Conservation (phyloP, 2,797 vertebrate genomes). For the Melanotaenia maccullochi region DNA sequence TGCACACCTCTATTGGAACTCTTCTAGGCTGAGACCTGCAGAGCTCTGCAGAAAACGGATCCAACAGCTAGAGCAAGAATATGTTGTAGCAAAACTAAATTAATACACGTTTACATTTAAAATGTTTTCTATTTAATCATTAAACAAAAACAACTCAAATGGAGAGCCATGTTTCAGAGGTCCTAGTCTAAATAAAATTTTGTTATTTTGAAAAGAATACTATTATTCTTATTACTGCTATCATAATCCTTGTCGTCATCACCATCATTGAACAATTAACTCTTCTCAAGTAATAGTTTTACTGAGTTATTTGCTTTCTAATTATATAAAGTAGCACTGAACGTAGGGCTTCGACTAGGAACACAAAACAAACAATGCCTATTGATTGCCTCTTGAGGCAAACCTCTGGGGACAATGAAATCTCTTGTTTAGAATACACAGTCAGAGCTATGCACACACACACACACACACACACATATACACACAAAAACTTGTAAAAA, state of each 20-base stretch:
- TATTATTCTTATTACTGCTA: constrained; percentile 10
- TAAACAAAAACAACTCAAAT: constrained; percentile 3
- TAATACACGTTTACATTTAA: not conserved
- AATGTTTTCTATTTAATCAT: not conserved
- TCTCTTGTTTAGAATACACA: constrained; percentile 72
- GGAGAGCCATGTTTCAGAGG: not conserved
- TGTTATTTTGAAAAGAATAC: constrained; percentile 11
- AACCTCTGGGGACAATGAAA: constrained; percentile 75
- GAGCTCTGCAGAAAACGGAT: constrained; percentile 9
- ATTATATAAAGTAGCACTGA: constrained; percentile 53
- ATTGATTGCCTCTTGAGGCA: constrained; percentile 71
- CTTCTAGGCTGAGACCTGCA: not conserved
- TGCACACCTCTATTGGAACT: not conserved
- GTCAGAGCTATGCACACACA: constrained; percentile 50
- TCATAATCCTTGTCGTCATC: not conserved
- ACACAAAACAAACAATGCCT: constrained; percentile 72
- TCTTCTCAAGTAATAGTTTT: constrained; percentile 38
- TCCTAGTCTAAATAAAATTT: constrained; percentile 1
- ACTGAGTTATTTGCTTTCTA: constrained; percentile 46
- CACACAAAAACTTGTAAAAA: constrained; percentile 38
- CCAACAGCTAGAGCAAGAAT: not conserved
- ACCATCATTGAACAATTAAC: constrained; percentile 23
- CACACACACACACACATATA: constrained; percentile 35
- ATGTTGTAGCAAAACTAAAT: not conserved
- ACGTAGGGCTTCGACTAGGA: constrained; percentile 60